Conservation (phyloP, 1,140 invertebrate species). For the Drosophila mayri region DNA sequence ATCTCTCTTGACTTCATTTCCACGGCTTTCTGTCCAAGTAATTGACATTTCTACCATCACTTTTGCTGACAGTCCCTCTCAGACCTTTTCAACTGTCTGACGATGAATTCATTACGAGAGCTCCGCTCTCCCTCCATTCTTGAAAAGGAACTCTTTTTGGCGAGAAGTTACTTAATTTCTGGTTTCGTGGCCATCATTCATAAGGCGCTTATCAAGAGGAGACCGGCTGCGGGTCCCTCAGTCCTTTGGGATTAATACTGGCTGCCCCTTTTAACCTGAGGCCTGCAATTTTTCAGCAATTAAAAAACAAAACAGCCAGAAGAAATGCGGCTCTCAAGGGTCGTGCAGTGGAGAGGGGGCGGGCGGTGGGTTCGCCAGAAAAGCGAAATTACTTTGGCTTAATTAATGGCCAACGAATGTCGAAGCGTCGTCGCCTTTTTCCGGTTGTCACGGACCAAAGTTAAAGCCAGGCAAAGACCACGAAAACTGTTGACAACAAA, state of each 20-base stretch:
- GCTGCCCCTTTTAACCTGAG: slow-evolving; percentile 13
- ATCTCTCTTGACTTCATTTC: slow-evolving; percentile 1
- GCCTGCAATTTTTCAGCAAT: slow-evolving; percentile 73
- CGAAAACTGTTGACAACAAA: slow-evolving; percentile 77
- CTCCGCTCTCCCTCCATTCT: background rate
- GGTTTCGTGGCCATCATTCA: slow-evolving; percentile 3
- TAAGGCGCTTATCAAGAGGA: slow-evolving; percentile 15
- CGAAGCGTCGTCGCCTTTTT: slow-evolving; percentile 50
- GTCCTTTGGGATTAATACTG: slow-evolving; percentile 18
- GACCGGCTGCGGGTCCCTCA: background rate
- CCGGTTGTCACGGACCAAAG: slow-evolving; percentile 53
- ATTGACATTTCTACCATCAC: slow-evolving; percentile 14
- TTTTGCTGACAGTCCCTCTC: slow-evolving; percentile 11
- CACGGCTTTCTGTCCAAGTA: background rate
- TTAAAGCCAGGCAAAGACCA: slow-evolving; percentile 64
- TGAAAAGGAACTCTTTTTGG: background rate
- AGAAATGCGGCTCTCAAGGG: slow-evolving; percentile 9
- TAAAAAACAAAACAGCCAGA: slow-evolving; percentile 64
- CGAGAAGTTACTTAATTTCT: slow-evolving; percentile 24
- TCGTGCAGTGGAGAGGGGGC: background rate
- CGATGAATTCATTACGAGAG: slow-evolving; percentile 20
- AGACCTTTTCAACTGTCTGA: slow-evolving; percentile 1
- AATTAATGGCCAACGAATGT: slow-evolving; percentile 77
- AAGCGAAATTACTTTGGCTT: slow-evolving; percentile 73
- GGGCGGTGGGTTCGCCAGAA: slow-evolving; percentile 9